Percentiles rank a stretch among this genome's conserved stretches.
Conservation (phyloP, 2,888 invertebrate species). For the Agonopterix heracliana region DNA sequence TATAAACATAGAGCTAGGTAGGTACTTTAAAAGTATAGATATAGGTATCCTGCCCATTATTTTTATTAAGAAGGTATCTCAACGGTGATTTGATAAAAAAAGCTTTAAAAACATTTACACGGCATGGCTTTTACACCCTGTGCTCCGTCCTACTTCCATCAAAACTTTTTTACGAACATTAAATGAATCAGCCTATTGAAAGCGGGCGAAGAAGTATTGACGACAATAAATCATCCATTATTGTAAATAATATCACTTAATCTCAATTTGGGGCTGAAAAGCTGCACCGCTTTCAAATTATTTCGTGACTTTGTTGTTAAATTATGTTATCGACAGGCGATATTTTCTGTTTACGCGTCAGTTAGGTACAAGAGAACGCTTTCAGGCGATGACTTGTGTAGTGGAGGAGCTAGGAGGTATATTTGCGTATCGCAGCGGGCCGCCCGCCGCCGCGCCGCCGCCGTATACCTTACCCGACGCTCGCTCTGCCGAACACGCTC, state of each 20-base stretch:
- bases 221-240: slow-evolving; percentile 26
- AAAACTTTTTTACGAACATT: slow-evolving; percentile 7
- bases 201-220: slow-evolving; percentile 1
- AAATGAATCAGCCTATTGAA: background rate
- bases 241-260: slow-evolving; percentile 34
- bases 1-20: too few species aligned
- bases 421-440: slow-evolving; percentile 58
- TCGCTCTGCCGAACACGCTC: slow-evolving; percentile 31
- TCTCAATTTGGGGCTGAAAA: slow-evolving; percentile 37
- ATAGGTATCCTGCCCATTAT: too few species aligned
- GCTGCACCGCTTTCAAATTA: slow-evolving; percentile 30
- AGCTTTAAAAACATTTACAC: too few species aligned
- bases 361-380: slow-evolving; percentile 63
- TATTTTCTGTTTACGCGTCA: slow-evolving; percentile 53
- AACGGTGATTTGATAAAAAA: background rate
- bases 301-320: slow-evolving; percentile 46
- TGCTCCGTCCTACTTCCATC: background rate
- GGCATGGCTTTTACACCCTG: too few species aligned
- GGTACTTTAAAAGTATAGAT: too few species aligned
- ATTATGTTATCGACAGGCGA: slow-evolving; percentile 51
- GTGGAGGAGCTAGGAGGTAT: slow-evolving; percentile 45
- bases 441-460: slow-evolving; percentile 21
- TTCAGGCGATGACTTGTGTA: slow-evolving; percentile 63
- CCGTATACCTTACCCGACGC: slow-evolving; percentile 15
- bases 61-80: background rate